Evolutionary conservation across 92 coral and sea anemone species (phyloP), one percentile per base, ranked within the genome.

Genomic region (Epizoanthus illoricatus): DNA sequence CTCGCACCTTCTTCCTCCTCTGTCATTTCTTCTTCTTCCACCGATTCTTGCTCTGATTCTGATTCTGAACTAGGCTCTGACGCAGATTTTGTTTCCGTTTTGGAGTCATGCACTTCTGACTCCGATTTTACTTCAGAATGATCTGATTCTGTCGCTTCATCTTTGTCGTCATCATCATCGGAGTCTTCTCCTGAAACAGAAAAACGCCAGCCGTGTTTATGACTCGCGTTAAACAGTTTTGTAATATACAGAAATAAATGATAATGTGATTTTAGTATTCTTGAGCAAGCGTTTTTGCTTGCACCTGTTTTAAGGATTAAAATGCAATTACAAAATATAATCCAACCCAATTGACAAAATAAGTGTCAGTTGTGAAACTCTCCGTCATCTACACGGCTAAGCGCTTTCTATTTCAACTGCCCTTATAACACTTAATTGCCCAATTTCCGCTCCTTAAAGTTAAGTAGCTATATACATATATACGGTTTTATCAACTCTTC

Each of bases 171-270:
- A 15, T 63, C 82, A 43, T 19, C 81, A 7, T 55, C 65, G 23
- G 64, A 69, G 11, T 63, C 82, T 20, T 43, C 82, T 7, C 71
- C 82, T 78, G 59, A 62, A 78, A 78, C 82, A 64, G 71, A 78
- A 78, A 5, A 47, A 78, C 82, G 82, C 82, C 82, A 78, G 82
- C 71, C 82, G 82, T 78, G 71, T 78, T 78, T 64, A 78, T 78
- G 82, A 78, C 71, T 15, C 8, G 52, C 19, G 58, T 62, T 78
- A 40, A 64, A n/a, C 52, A 36, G 16, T 17, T 68, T 68, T 18
- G 39, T 67, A 23, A 12, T 23, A 39, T 43, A 67, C 5, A 5
- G 73, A 15, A 2, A 5, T 21, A 40, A 3, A 33, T 8, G 8
- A 49, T 49, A 4, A 8, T 20, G 33, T 8, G 4, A 19, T n/a